Percentiles rank a stretch among this genome's conserved stretches.
phyloP scores from a whole-genome alignment of 2,797 vertebrate species.

The Gephyroberyx darwinii region DNA sequence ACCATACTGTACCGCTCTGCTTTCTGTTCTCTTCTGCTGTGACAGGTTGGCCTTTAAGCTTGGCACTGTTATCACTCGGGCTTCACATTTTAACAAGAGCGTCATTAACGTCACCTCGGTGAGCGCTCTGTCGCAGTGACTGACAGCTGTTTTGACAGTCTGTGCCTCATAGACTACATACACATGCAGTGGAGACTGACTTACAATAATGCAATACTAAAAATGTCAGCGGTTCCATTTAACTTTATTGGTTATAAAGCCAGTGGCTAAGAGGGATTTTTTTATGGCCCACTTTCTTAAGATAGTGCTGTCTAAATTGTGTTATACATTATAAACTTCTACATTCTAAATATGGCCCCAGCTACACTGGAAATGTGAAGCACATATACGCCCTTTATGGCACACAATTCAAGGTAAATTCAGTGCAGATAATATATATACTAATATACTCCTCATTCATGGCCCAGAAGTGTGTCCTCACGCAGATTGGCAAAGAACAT shows the following conservation, averaged over 20 bases:
- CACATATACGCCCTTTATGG: conserved; percentile 49
- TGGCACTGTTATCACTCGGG: conserved; percentile 52
- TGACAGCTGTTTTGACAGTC: conserved; percentile 71
- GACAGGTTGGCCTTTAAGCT: conserved; percentile 78
- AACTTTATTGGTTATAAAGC: conserved; percentile 73
- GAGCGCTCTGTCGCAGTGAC: conserved; percentile 53
- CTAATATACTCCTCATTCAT: conserved; percentile 52
- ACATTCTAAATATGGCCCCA: conserved; percentile 43
- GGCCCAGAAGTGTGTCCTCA: conserved; percentile 33
- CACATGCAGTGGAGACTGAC: conserved; percentile 32
- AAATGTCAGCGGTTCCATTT: conserved; percentile 73
- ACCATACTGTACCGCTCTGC: neutral
- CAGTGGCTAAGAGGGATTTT: conserved; percentile 49
- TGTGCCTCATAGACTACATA: conserved; percentile 25
- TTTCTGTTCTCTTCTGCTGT: conserved; percentile 36
- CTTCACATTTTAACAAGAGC: conserved; percentile 63
- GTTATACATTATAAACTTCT: conserved; percentile 63
- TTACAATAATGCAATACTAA: conserved; percentile 70
- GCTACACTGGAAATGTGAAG: conserved; percentile 43
- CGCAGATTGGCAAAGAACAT: conserved; percentile 41
- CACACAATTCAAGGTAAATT: conserved; percentile 61
- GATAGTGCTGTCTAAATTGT: conserved; percentile 65
- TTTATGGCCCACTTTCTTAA: conserved; percentile 72
- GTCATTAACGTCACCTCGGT: conserved; percentile 59
- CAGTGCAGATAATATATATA: conserved; percentile 60